Base-by-base conservation (phyloP, 1,140 invertebrate genomes). In the Drosophila santomea region DNA sequence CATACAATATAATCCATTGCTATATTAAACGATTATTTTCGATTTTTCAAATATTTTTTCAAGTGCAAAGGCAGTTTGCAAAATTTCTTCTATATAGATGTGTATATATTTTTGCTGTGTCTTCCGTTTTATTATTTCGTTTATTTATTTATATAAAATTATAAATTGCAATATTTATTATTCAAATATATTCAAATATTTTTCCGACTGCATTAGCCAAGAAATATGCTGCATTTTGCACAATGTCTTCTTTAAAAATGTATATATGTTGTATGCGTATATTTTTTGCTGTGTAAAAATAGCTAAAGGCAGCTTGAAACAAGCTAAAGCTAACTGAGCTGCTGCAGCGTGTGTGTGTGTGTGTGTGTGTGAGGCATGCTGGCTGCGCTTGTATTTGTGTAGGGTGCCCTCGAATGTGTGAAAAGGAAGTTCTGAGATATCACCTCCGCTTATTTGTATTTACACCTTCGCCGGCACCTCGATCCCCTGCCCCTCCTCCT, bases 391-490 rank as follows among this genome's bases (percentile, higher is more conserved):
- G 64, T 71, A 54, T 89, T 83, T 89, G 84, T 77, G 84, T 80
- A 83, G 83, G 80, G 73, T 89, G 80, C 52, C 74, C 66, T 83
- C 61, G 77, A 80, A 89, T 89, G 85, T 89, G 84, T 89, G 84
- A 89, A 89, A 89, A 89, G 85, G 84, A 89, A 89, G 84, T 89
- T 89, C 77, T 89, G 73, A 89, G 80, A 89, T 89, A 89, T 89
- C 84, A 89, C 84, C 84, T 89, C 84, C 84, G 80, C 84, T 89
- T 89, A 89, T 89, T 89, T 89, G 84, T 89, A 89, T 89, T 85
- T 84, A 89, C 84, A 89, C 84, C 84, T 89, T 82, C 66, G 78
- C 68, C 61, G 47, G 39, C 58, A 78, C 58, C 80, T 60, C 59
- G 67, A 25, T 45, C 43, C 51, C 45, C 50, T 32, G 39, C 54